Evolutionary conservation across 2,113 vertebrate species (phyloP).

Genomic region (Ptyas mucosa): DNA sequence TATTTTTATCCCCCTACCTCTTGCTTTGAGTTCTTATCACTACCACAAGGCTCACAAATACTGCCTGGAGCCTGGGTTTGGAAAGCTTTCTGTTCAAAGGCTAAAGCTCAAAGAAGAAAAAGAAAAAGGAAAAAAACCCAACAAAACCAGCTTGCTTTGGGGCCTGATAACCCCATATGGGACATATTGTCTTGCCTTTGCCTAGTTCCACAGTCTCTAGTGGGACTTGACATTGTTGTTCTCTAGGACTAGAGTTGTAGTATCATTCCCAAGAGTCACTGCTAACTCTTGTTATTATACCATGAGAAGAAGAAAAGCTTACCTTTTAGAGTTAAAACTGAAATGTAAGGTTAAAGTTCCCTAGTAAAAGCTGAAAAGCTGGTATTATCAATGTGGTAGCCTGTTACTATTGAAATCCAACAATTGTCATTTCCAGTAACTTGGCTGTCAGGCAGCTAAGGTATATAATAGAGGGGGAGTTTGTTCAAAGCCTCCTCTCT

Average conservation of each 20-base stretch:
- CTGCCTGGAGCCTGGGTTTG: constrained; percentile 11
- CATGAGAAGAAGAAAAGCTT: constrained; percentile 21
- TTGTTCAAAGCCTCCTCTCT: not conserved
- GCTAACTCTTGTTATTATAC: constrained; percentile 33
- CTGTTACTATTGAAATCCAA: not conserved
- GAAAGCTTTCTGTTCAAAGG: constrained; percentile 27
- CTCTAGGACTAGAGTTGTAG: constrained; percentile 16
- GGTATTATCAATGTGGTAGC: not conserved
- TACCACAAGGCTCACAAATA: constrained; percentile 32
- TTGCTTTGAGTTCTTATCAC: not conserved
- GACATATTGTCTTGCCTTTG: constrained; percentile 34
- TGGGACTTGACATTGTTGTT: not conserved
- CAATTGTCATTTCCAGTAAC: not conserved
- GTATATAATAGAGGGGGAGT: not conserved
- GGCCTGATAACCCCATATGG: constrained; percentile 38
- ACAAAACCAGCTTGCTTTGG: constrained; percentile 31
- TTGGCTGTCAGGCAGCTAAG: not conserved
- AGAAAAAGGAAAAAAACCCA: constrained; percentile 23
- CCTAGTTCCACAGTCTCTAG: constrained; percentile 29
- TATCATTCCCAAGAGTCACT: constrained; percentile 29
- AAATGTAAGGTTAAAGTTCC: constrained; percentile 27
- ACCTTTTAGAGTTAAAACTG: not conserved
- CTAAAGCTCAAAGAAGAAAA: constrained; percentile 37
- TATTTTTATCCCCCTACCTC: not conserved
- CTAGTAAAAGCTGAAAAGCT: not conserved